phyloP scores from a whole-genome alignment of 1,140 invertebrate species.

The Mizuhopecten yessoensis region DNA sequence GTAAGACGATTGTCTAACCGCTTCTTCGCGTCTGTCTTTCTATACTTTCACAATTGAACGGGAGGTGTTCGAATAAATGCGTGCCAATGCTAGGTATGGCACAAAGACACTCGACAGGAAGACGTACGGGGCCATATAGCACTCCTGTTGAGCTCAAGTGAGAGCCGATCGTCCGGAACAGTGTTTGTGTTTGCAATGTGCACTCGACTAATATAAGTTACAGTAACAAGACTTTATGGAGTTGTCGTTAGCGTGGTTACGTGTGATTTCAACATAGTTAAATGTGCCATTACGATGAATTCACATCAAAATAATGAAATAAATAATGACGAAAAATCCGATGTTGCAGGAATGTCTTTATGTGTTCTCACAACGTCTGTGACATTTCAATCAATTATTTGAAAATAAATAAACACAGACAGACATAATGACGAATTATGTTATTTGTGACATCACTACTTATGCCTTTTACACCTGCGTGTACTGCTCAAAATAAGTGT shows the following conservation, averaged over 20 bases:
- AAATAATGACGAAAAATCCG: not conserved
- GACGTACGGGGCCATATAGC: too few species aligned
- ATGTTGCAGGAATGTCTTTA: not conserved
- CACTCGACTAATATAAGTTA: not conserved
- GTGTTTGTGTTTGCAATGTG: not conserved
- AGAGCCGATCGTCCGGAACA: not conserved
- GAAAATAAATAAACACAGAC: not conserved
- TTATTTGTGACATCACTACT: not conserved
- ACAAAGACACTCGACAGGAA: too few species aligned
- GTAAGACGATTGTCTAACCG: too few species aligned
- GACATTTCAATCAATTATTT: constrained; percentile 21
- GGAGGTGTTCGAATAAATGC: too few species aligned
- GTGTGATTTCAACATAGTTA: not conserved
- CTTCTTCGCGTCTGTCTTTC: too few species aligned
- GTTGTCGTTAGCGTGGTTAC: not conserved
- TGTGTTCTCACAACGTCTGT: not conserved
- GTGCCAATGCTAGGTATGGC: too few species aligned
- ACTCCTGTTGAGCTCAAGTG: not conserved
- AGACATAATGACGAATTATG: not conserved
- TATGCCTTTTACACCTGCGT: too few species aligned
- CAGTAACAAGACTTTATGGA: not conserved
- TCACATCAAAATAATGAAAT: not conserved
- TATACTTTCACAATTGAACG: too few species aligned
- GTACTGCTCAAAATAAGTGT: too few species aligned
- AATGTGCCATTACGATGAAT: not conserved